These are phyloP conservation scores for Linepithema humile DNA, from an alignment of 1,140 invertebrate genomes.

Conservation along the genomic window DNA sequence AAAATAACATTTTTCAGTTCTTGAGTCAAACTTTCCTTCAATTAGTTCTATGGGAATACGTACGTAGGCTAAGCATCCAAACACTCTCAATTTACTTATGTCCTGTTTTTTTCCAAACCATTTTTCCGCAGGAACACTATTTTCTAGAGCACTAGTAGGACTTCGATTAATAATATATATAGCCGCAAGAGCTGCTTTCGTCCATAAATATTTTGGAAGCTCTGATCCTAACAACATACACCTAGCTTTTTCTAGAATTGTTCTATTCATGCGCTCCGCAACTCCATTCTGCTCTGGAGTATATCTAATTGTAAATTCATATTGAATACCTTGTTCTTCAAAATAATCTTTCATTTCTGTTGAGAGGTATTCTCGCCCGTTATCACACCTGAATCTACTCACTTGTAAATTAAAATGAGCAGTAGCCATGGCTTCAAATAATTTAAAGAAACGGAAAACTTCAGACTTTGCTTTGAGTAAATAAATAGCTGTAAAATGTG, in stretches of 20 bases:
- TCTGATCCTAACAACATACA: not conserved
- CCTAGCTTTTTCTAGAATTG: not conserved
- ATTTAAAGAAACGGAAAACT: not conserved
- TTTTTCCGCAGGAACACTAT: not conserved
- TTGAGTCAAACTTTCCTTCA: too few species aligned
- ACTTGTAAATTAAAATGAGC: not conserved
- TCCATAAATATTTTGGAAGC: not conserved
- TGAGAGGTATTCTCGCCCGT: not conserved
- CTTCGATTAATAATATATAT: not conserved
- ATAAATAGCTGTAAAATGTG: not conserved
- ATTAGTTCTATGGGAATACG: too few species aligned
- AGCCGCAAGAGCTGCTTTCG: not conserved
- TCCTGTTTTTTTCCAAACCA: not conserved
- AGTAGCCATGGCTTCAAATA: not conserved
- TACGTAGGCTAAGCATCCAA: not conserved
- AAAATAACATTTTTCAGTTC: too few species aligned
- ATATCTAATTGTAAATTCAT: not conserved
- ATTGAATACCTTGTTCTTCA: not conserved
- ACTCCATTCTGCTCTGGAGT: conserved; percentile 38
- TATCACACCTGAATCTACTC: not conserved
- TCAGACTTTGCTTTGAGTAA: not conserved
- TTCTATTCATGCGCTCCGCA: conserved; percentile 16
- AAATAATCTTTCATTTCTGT: not conserved
- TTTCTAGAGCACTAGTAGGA: not conserved
- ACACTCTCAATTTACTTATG: not conserved